Evolutionary conservation across 2,797 vertebrate species (phyloP).

Genomic region (Cuculus canorus): DNA sequence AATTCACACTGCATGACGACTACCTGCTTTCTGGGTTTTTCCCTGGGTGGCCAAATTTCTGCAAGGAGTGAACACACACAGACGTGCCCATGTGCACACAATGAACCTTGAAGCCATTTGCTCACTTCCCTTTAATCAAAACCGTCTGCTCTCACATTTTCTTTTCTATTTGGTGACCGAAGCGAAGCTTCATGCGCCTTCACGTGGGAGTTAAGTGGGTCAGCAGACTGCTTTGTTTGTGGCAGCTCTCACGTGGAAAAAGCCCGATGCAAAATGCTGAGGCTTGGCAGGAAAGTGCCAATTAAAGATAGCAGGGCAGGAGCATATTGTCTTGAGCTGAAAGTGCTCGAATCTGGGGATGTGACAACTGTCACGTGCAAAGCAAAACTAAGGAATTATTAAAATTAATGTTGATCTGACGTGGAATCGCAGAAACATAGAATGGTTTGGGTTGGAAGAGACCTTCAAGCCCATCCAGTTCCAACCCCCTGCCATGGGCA

Average conservation of each 20-base stretch:
- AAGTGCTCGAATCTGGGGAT: conserved; percentile 12
- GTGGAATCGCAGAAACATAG: neutral
- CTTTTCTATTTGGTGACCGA: conserved; percentile 52
- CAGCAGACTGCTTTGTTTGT: conserved; percentile 49
- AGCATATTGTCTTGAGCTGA: conserved; percentile 20
- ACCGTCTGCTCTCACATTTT: neutral
- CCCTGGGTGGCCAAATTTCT: neutral
- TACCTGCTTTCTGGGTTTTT: neutral
- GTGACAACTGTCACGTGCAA: neutral
- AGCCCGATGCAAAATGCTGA: neutral
- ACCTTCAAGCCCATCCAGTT: too few species aligned
- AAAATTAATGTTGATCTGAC: neutral
- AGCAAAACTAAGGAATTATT: neutral
- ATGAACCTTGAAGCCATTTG: conserved; percentile 12
- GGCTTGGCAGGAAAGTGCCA: conserved; percentile 53
- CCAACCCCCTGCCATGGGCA: too few species aligned
- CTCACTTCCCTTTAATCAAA: conserved; percentile 36
- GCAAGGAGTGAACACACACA: neutral
- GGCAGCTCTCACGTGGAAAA: conserved; percentile 50
- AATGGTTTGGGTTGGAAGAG: too few species aligned
- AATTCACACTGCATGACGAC: neutral
- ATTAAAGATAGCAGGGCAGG: conserved; percentile 26
- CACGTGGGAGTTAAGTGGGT: conserved; percentile 62
- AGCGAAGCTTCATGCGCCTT: conserved; percentile 38
- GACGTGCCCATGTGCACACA: accelerated